Conservation (phyloP, 2,113 vertebrate genomes). For the Chaetorhynchus papuensis region DNA sequence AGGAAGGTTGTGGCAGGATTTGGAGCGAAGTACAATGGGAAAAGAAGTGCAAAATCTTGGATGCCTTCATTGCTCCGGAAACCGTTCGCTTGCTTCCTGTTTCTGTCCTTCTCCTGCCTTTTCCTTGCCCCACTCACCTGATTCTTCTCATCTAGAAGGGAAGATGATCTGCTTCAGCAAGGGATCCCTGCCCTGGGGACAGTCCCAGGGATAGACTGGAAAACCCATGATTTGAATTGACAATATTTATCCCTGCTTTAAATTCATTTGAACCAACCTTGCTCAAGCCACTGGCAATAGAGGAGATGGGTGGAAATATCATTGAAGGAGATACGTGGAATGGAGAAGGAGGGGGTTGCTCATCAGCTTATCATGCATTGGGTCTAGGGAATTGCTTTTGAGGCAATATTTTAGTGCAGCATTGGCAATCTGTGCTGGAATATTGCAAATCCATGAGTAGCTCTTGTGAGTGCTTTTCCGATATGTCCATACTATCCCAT, state of each 20-base stretch:
- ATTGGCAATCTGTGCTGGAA: slow-evolving; percentile 22
- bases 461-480: slow-evolving; percentile 37
- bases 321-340: background rate
- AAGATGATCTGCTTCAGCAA: background rate
- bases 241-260: background rate
- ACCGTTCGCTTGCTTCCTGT: background rate
- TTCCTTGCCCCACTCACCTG: background rate
- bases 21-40: slow-evolving; percentile 1
- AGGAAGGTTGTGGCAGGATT: background rate
- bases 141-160: background rate
- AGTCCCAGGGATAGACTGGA: background rate
- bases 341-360: background rate
- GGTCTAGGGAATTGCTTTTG: slow-evolving; percentile 24
- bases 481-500: slow-evolving; percentile 35
- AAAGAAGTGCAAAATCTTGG: slow-evolving; percentile 28
- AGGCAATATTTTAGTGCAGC: slow-evolving; percentile 52
- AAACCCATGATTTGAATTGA: background rate
- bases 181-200: background rate
- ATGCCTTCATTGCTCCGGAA: background rate
- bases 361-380: background rate
- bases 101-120: background rate
- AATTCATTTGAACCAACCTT: slow-evolving; percentile 2
- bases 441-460: slow-evolving; percentile 55
- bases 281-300: background rate
- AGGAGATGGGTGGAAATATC: background rate